phyloP scores from a whole-genome alignment of 2,888 invertebrate species.

The Plebejus argus region DNA sequence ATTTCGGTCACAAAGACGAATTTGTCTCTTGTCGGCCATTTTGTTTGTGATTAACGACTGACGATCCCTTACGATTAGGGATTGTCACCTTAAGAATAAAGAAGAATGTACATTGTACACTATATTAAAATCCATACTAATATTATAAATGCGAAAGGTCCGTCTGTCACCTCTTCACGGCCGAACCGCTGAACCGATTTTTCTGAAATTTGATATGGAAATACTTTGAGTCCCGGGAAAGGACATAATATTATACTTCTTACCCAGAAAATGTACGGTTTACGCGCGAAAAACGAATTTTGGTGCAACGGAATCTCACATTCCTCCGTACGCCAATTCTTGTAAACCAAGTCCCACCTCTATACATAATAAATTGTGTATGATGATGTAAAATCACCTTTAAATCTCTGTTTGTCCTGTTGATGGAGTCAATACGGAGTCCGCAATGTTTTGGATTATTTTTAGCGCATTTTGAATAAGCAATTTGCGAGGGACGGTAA shows the following conservation, averaged over 20 bases:
- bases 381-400: constrained; percentile 4
- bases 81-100: constrained; percentile 3
- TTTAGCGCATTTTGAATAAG: constrained; percentile 17
- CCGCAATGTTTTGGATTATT: constrained; percentile 9
- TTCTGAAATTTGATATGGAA: too few relatives aligned
- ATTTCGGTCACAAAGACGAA: constrained; percentile 27
- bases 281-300: too few relatives aligned
- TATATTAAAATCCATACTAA: not conserved
- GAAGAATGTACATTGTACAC: not conserved
- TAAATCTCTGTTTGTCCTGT: constrained; percentile 8
- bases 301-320: too few relatives aligned
- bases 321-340: not conserved
- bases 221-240: too few relatives aligned
- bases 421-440: not conserved
- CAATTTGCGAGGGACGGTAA: constrained; percentile 15
- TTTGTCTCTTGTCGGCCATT: not conserved
- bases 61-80: constrained; percentile 2
- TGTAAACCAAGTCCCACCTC: not conserved
- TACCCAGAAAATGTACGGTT: too few relatives aligned
- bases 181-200: too few relatives aligned
- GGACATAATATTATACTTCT: too few relatives aligned
- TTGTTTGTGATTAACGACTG: constrained; percentile 23
- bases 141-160: too few relatives aligned
- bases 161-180: too few relatives aligned
- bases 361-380: not conserved